phyloP scores from a whole-genome alignment of 1,140 invertebrate species.

The Pectinophora gossypiella region DNA sequence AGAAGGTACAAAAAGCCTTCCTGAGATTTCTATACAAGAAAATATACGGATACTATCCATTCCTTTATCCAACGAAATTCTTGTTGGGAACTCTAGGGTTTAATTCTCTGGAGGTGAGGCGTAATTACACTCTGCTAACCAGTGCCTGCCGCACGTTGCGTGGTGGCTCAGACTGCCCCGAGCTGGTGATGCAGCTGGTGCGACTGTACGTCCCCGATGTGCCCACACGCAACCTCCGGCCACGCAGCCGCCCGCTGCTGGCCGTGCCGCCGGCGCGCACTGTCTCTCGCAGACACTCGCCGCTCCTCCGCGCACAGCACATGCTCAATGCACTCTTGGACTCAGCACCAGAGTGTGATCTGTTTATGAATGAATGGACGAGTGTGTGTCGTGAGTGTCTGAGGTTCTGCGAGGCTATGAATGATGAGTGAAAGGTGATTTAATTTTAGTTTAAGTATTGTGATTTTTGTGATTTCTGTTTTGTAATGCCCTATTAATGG shows the following conservation, averaged over 20 bases:
- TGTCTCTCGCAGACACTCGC: too few species aligned
- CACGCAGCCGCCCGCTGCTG: background rate
- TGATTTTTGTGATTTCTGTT: too few species aligned
- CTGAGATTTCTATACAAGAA: background rate
- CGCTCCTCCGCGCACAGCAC: too few species aligned
- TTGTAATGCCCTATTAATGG: too few species aligned
- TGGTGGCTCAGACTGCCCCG: background rate
- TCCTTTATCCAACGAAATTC: background rate
- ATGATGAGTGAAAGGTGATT: too few species aligned
- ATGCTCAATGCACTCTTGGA: too few species aligned
- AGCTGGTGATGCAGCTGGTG: background rate
- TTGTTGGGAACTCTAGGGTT: background rate
- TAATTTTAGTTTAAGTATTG: too few species aligned
- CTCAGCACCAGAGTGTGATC: too few species aligned
- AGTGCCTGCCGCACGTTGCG: background rate
- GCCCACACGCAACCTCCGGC: background rate
- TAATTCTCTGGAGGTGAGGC: background rate
- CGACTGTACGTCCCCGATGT: background rate
- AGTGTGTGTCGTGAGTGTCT: too few species aligned
- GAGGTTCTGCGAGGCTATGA: too few species aligned
- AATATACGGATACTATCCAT: background rate
- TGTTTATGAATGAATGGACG: too few species aligned
- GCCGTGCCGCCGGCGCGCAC: background rate
- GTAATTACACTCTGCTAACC: background rate
- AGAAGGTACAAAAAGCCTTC: constrained; percentile 7